Evolutionary conservation across 1,140 invertebrate genomes (phyloP), one percentile per base, ranked within the genome.

Genomic region (Tribolium madens): DNA sequence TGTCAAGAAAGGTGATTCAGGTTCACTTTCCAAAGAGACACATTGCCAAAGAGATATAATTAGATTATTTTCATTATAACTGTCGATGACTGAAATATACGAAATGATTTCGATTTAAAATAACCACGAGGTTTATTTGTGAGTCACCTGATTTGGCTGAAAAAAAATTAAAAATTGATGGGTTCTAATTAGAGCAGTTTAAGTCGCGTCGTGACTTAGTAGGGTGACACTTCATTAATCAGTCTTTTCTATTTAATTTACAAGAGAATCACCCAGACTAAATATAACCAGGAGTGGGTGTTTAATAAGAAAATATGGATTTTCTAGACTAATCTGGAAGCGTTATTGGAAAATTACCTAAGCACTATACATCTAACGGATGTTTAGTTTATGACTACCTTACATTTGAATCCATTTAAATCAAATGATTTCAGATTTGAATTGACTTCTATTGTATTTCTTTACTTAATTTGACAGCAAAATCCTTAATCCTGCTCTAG

Each of bases 21-120:
- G 9, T 4, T 42, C 36, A 3, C 6, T 26, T 26, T 26, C 21
- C 21, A 5, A 57, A 10, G 10, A 5, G 52, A 26, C 17, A 26
- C 52, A 2, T 17, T 21, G 52, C 52, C 52, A 57, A 21, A 21
- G 17, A 2, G 4, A 2, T 57, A 57, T 57, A 21, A 57, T 57
- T 57, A 57, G 52, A 57, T 21, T 15, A 21, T 57, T 57, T 57
- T 57, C 52, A 57, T 57, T 57, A 57, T 10, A n/a, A 18, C 52
- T 21, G 52, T 57, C 52, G 52, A 57, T 57, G 52, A 57, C 52
- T 57, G 52, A 57, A 57, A 57, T 57, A 57, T 57, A n/a, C 14
- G 14, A 57, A 17, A 17, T 17, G 52, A 57, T 57, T 14, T 15
- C 13, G 13, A 17, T 17, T 17, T 50, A 50, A 47, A 50, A 50